Base-by-base conservation (phyloP, 2,797 vertebrate genomes). In the Triplophysa yarkandensis region DNA sequence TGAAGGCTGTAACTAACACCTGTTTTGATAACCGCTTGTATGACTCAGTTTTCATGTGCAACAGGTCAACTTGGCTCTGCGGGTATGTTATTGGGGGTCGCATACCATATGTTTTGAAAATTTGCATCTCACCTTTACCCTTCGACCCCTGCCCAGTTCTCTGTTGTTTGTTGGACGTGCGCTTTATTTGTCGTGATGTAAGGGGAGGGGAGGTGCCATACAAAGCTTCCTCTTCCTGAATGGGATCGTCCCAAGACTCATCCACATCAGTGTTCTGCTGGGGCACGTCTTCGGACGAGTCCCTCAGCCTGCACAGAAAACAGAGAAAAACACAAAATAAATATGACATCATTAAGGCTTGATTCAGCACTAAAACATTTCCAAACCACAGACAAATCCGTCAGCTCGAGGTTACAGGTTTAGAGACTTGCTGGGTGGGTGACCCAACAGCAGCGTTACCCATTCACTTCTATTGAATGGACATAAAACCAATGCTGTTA, bases 141-240 rank as follows among this genome's bases (percentile, higher is more conserved):
- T 61, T 75, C 52, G 73, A 75, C 43, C 89, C 87, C 3, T 88
- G 25, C 16, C 55, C 92, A 79, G 87, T 94, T 67, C 94, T 93
- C 79, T 94, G 95, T 85, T 97, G 94, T 69, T 98, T 99, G 75
- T 91, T 82, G 58, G 95, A 98, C 94, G 95, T 92, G 28, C 94
- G 96, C 71, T 99, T 99, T 85, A 96, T 95, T 94, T 96, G 96
- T 44, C 97, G 94, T 32, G 89, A 87, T 32, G 91, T 96, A 83
- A 86, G 93, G 54, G 97, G 96, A 74, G 97, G 98, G 78, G 97
- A 95, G 71, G 93, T 83, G 78, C 94, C 85, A 74, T 96, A 97
- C 41, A 94, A 84, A 57, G 80, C 81, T 83, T 96, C 95, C 65
- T 93, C 92, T 82, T 96, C 96, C 66, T 94, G 82, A 21, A 85